Evolutionary conservation across 2,797 vertebrate genomes (phyloP).

Genomic region (Pipistrellus nathusii): DNA sequence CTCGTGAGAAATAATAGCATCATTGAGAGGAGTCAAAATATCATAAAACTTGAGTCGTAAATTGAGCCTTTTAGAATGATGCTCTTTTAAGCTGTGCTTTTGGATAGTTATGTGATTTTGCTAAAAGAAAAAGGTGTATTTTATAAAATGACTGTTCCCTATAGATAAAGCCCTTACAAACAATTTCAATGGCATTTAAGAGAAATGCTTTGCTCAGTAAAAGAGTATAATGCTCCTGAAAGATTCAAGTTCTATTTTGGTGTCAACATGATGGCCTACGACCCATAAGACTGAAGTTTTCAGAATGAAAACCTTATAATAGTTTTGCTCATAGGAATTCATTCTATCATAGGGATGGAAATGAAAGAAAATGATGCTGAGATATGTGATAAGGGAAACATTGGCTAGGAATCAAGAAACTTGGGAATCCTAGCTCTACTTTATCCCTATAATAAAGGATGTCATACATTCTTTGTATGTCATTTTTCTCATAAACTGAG

Average conservation of each 20-base stretch:
- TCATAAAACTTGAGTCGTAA: constrained; percentile 32
- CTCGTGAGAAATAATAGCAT: background rate
- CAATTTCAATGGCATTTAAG: background rate
- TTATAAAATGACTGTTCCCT: constrained; percentile 33
- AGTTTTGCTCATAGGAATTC: background rate
- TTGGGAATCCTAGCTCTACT: background rate
- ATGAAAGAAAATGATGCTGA: background rate
- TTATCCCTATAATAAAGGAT: background rate
- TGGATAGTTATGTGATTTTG: constrained; percentile 7
- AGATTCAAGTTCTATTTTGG: background rate
- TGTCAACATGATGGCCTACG: background rate
- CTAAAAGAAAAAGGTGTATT: constrained; percentile 7
- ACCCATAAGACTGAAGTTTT: background rate
- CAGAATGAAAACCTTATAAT: background rate
- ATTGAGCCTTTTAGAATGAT: constrained; percentile 42
- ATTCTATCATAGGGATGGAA: background rate
- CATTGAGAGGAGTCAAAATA: constrained; percentile 3
- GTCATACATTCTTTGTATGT: background rate
- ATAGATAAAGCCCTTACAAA: background rate
- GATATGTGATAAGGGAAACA: fast-evolving
- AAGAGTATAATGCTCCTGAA: background rate
- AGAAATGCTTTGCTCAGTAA: background rate
- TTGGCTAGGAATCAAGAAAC: background rate
- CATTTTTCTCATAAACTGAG: background rate
- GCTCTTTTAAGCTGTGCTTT: constrained; percentile 3